Evolutionary conservation across 2,113 vertebrate species (phyloP).

Genomic region (Acanthisitta chloris): DNA sequence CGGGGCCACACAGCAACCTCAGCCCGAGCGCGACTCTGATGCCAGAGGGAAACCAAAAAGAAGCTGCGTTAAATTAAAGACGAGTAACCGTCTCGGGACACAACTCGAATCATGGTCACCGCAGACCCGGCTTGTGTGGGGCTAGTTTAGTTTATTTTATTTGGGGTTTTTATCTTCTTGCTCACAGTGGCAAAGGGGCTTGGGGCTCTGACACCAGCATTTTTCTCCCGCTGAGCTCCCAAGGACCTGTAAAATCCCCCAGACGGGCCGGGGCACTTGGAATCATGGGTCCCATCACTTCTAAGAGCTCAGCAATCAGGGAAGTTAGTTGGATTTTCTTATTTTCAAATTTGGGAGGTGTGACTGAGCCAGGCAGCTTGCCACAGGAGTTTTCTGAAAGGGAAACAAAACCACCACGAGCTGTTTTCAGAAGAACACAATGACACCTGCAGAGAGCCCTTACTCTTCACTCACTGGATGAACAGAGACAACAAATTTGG

Average conservation of each 20-base stretch:
- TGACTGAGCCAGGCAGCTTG: neutral
- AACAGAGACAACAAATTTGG: neutral
- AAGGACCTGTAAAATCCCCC: neutral
- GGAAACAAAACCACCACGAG: neutral
- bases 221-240: neutral
- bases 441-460: neutral
- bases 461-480: neutral
- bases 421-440: neutral
- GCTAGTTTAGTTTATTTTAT: too few relatives aligned
- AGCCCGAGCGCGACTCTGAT: fast-evolving
- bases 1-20: too few relatives aligned
- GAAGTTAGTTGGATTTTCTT: neutral
- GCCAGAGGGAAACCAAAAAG: neutral
- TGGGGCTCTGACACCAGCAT: neutral
- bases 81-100: fast-evolving
- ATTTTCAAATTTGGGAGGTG: neutral
- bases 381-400: neutral
- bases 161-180: neutral
- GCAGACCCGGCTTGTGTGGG: fast-evolving
- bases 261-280: neutral
- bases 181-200: neutral
- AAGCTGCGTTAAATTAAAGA: neutral
- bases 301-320: neutral
- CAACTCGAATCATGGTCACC: fast-evolving
- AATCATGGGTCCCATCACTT: neutral